Percentiles rank a stretch among this genome's conserved stretches.
Evolutionary conservation across 2,113 vertebrate genomes (phyloP).

Genomic region (Catharus bicknelli): DNA sequence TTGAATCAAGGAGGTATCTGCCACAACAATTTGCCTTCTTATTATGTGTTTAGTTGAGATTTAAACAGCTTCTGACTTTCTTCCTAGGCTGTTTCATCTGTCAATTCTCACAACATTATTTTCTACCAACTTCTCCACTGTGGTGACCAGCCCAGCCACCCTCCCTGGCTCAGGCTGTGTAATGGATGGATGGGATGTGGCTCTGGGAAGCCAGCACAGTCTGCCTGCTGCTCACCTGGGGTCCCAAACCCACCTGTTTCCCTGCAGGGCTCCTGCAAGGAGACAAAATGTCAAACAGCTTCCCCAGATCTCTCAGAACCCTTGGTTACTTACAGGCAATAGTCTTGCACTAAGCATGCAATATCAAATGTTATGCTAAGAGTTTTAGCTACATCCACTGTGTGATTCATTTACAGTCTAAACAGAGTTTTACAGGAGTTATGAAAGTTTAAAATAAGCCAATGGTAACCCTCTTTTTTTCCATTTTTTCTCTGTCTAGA

Average conservation of each 20-base stretch:
- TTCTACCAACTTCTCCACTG: rapidly evolving
- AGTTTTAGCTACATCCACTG: neutral
- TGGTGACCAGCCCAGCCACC: neutral
- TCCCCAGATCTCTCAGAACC: neutral
- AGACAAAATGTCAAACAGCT: neutral
- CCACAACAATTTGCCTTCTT: neutral
- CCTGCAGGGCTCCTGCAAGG: neutral
- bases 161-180: rapidly evolving
- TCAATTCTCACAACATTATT: neutral
- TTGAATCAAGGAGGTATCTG: neutral
- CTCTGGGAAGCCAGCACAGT: neutral
- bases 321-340: rapidly evolving
- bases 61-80: neutral
- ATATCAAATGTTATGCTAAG: neutral
- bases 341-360: neutral
- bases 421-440: neutral
- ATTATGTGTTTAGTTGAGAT: neutral
- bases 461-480: neutral
- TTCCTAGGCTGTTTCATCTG: neutral
- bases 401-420: neutral
- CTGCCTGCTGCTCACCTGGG: neutral
- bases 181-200: neutral
- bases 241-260: neutral
- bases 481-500: neutral
- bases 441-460: neutral